Evolutionary conservation across 2,888 invertebrate species (phyloP).

Genomic region (Hirtodrosophila cameraria): DNA sequence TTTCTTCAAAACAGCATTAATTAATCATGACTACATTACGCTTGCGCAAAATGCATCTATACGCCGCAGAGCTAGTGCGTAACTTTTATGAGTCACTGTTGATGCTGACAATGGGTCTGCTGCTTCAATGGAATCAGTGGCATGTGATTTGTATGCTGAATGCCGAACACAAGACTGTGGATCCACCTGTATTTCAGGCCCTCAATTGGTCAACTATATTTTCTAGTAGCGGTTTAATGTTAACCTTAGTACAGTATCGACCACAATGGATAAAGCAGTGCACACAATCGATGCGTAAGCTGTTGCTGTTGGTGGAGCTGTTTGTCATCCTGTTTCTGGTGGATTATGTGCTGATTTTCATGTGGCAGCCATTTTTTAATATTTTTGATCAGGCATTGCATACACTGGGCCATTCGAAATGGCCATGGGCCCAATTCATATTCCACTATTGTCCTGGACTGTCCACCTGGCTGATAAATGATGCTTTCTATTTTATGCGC

Average conservation of each 20-base stretch:
- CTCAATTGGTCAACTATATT: conserved; percentile 31
- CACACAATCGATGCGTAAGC: conserved; percentile 1
- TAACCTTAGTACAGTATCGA: conserved; percentile 34
- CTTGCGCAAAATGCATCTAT: conserved; percentile 4
- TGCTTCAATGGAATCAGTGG: conserved; percentile 53
- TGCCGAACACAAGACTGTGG: conserved; percentile 7
- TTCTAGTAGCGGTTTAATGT: conserved; percentile 32
- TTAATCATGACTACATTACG: conserved; percentile 10
- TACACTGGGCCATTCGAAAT: conserved; percentile 12
- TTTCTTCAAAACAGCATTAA: neutral
- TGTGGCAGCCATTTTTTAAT: conserved; percentile 47
- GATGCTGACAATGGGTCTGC: conserved; percentile 22
- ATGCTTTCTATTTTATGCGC: conserved; percentile 39
- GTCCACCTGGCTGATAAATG: conserved; percentile 35
- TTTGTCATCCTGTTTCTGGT: conserved; percentile 34
- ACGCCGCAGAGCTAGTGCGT: conserved; percentile 25
- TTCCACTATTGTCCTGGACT: conserved; percentile 25
- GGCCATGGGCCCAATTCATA: conserved; percentile 16
- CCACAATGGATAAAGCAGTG: conserved; percentile 22
- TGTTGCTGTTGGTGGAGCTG: conserved; percentile 33
- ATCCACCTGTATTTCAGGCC: conserved; percentile 4
- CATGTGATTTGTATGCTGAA: conserved; percentile 25
- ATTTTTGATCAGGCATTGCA: conserved; percentile 27
- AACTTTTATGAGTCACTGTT: conserved; percentile 51
- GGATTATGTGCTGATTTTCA: conserved; percentile 36